These are phyloP conservation scores for Digitonthophagus gazella DNA, from an alignment of 2,888 invertebrate genomes.

Conservation along the genomic window DNA sequence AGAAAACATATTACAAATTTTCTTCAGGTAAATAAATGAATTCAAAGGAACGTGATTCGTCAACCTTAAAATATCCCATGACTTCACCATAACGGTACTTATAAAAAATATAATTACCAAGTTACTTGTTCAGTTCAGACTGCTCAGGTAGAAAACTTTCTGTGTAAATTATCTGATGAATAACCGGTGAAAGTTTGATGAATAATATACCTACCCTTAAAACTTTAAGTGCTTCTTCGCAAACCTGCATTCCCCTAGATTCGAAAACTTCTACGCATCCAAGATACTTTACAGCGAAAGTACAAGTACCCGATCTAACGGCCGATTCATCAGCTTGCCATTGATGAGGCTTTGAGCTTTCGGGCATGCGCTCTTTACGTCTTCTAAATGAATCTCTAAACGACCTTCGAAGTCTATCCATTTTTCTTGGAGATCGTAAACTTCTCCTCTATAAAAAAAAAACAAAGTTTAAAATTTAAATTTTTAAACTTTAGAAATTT, in stretches of 20 bases:
- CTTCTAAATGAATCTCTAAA: constrained; percentile 92
- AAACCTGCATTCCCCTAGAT: constrained; percentile 98
- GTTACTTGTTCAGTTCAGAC: neutral
- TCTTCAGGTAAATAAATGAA: neutral
- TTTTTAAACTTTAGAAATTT: no score
- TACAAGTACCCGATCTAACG: constrained; percentile 93
- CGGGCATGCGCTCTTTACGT: constrained; percentile 81
- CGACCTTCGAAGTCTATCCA: constrained; percentile 86
- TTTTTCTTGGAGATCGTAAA: constrained; percentile 70
- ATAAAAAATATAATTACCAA: neutral
- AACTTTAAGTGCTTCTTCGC: constrained; percentile 97
- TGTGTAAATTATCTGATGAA: no score
- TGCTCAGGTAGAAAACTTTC: neutral
- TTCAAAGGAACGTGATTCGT: neutral
- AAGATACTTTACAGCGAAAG: constrained; percentile 97
- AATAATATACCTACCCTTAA: constrained; percentile 72
- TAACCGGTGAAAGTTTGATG: neutral
- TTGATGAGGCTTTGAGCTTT: constrained; percentile 94
- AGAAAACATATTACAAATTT: neutral
- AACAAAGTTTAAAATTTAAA: neutral
- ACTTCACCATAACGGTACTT: neutral
- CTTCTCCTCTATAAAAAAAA: constrained; percentile 57
- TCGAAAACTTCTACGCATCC: constrained; percentile 99
- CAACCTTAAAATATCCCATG: neutral
- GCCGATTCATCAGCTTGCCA: constrained; percentile 98